Conservation (phyloP, 2,888 invertebrate species). For the Xanthia icteritia region DNA sequence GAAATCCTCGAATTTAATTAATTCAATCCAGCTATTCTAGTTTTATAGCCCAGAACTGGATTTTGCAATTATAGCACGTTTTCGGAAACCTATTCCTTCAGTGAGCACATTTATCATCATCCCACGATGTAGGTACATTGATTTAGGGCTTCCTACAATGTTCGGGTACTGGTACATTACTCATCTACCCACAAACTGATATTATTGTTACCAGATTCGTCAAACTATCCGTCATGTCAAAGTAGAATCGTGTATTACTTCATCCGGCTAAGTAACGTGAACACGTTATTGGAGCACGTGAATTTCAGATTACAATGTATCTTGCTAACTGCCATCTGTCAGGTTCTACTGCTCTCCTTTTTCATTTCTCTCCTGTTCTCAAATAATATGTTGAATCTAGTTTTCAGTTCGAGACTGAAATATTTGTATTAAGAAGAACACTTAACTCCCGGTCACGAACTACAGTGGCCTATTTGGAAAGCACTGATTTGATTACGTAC, state of each 20-base stretch:
- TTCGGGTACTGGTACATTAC: conserved; percentile 55
- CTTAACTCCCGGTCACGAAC: too few relatives aligned
- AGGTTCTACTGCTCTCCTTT: not conserved
- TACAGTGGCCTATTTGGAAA: too few relatives aligned
- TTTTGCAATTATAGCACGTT: conserved; percentile 32
- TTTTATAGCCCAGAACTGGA: conserved; percentile 9
- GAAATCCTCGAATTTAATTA: not conserved
- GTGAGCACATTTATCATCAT: conserved; percentile 51
- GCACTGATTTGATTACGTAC: too few relatives aligned
- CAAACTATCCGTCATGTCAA: conserved; percentile 49
- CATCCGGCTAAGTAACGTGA: conserved; percentile 2
- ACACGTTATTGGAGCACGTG: conserved; percentile 13
- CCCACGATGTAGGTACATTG: conserved; percentile 51
- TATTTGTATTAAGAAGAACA: too few relatives aligned
- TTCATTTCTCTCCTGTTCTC: not conserved
- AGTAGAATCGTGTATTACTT: conserved; percentile 26
- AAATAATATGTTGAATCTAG: not conserved
- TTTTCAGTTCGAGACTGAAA: not conserved
- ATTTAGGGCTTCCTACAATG: conserved; percentile 59
- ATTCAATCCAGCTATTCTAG: not conserved
- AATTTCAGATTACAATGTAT: not conserved
- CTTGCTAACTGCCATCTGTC: not conserved
- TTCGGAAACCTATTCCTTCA: conserved; percentile 9
- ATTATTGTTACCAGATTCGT: conserved; percentile 42
- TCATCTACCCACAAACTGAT: conserved; percentile 59